phyloP scores from a whole-genome alignment of 2,797 vertebrate genomes.

The Chelon auratus region DNA sequence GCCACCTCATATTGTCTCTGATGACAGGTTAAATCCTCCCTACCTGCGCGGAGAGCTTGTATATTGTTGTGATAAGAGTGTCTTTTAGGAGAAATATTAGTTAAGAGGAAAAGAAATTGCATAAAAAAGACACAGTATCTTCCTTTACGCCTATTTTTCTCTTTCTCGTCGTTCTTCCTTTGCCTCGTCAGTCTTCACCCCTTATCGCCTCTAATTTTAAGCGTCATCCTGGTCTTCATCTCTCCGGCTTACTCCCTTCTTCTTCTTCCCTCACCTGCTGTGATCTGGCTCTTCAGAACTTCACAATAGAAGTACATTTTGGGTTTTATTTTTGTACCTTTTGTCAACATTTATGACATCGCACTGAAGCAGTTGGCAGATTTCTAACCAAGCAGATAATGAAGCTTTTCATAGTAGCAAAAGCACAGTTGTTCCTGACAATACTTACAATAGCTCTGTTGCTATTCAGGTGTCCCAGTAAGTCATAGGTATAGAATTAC shows the following conservation, averaged over 20 bases:
- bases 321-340: not conserved
- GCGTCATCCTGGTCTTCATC: not conserved
- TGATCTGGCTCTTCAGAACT: not conserved
- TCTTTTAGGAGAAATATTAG: conserved; percentile 8
- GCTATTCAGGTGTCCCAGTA: too few relatives aligned
- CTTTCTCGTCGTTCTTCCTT: not conserved
- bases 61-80: conserved; percentile 5
- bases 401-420: too few relatives aligned
- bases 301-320: too few relatives aligned
- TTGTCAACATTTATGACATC: not conserved
- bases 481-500: too few relatives aligned
- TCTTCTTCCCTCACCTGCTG: not conserved
- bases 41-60: conserved; percentile 12
- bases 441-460: too few relatives aligned
- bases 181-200: conserved; percentile 2
- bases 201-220: conserved; percentile 14
- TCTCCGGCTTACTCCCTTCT: not conserved
- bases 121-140: not conserved
- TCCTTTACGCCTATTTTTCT: not conserved
- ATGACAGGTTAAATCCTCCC: conserved; percentile 40
- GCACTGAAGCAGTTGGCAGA: not conserved
- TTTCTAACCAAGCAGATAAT: too few relatives aligned
- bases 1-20: conserved; percentile 32
- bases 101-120: not conserved
- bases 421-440: too few relatives aligned